Evolutionary conservation across 2,888 invertebrate genomes (phyloP).

Genomic region (Xestia sexstrigata): DNA sequence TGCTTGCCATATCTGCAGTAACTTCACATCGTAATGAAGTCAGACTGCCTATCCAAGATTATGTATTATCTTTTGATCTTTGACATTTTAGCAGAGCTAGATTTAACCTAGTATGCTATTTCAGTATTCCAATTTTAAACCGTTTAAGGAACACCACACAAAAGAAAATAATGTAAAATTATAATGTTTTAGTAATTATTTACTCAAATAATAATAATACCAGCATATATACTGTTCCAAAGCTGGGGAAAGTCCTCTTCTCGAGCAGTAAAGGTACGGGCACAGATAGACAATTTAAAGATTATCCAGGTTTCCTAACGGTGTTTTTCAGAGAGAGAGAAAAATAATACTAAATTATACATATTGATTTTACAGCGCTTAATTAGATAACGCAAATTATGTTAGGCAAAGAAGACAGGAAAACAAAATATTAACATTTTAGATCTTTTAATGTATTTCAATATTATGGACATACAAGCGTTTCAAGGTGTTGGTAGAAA

Average conservation of each 20-base stretch:
- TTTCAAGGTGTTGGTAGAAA: conserved; percentile 58
- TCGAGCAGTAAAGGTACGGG: no score
- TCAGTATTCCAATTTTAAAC: background rate
- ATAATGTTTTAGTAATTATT: no score
- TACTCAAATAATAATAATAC: background rate
- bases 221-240: background rate
- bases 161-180: background rate
- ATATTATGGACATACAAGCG: conserved; percentile 54
- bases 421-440: conserved; percentile 37
- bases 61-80: background rate
- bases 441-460: conserved; percentile 45
- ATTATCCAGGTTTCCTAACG: no score
- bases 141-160: background rate
- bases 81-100: background rate
- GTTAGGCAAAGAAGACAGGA: no score
- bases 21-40: background rate
- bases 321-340: no score
- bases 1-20: background rate
- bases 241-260: no score
- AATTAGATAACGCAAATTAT: no score
- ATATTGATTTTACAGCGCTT: no score
- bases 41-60: no score
- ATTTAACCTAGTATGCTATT: background rate
- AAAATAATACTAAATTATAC: no score
- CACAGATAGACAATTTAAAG: no score